Percentiles rank a stretch among this genome's conserved stretches.
Evolutionary conservation across 2,888 invertebrate species (phyloP).

Genomic region (Hanleya hanleyi): DNA sequence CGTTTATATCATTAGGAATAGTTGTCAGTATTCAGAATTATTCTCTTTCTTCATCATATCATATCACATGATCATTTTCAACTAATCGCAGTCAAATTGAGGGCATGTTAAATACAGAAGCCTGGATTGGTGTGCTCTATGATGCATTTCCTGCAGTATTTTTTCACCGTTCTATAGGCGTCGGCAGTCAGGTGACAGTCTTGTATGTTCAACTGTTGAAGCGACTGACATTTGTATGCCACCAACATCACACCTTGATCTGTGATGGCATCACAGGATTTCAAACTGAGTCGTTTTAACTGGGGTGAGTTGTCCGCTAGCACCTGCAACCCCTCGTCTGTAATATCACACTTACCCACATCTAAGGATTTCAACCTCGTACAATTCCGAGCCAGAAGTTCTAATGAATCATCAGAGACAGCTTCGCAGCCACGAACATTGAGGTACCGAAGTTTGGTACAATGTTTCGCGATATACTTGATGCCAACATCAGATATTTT

Average conservation of each 20-base stretch:
- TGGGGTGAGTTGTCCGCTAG: constrained; percentile 86
- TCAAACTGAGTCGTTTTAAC: constrained; percentile 89
- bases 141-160: constrained; percentile 92
- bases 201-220: constrained; percentile 94
- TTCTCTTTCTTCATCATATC: too few species aligned
- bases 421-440: constrained; percentile 95
- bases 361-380: constrained; percentile 90
- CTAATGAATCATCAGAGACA: constrained; percentile 93
- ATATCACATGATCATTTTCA: too few species aligned
- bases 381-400: constrained; percentile 88
- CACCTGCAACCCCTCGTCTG: constrained; percentile 89
- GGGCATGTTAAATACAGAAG: constrained; percentile 79
- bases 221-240: constrained; percentile 90
- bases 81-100: too few species aligned
- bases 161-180: constrained; percentile 92
- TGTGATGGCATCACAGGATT: constrained; percentile 92
- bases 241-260: constrained; percentile 91
- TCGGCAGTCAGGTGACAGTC: constrained; percentile 92
- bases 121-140: constrained; percentile 97
- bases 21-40: too few species aligned
- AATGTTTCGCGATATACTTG: constrained; percentile 88
- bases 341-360: constrained; percentile 94
- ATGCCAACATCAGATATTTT: constrained; percentile 89
- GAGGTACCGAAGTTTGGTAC: constrained; percentile 88
- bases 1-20: too few species aligned